These are phyloP conservation scores for Eueides isabella DNA, from an alignment of 1,140 invertebrate species.

Conservation along the genomic window DNA sequence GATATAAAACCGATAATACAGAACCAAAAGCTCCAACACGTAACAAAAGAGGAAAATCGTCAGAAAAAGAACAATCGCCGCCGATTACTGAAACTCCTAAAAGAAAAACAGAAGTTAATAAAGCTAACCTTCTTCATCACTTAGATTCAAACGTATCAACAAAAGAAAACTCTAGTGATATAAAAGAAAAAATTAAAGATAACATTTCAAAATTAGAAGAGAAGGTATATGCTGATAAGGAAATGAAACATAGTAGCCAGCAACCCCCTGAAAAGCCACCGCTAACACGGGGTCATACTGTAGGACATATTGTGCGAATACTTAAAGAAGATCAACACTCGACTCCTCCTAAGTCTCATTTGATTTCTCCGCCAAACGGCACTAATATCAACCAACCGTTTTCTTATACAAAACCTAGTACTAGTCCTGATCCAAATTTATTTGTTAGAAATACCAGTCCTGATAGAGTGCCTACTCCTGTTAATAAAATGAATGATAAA, in stretches of 20 bases:
- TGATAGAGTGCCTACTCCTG: constrained; percentile 70
- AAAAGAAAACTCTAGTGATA: constrained; percentile 61
- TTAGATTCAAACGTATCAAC: constrained; percentile 57
- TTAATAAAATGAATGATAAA: constrained; percentile 75
- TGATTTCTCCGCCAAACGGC: constrained; percentile 84
- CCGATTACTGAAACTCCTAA: constrained; percentile 72
- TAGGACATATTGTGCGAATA: constrained; percentile 85
- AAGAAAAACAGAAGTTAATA: constrained; percentile 70
- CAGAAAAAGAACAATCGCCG: constrained; percentile 66
- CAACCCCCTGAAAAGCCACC: constrained; percentile 85
- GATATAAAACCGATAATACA: constrained; percentile 66
- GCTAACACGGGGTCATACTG: constrained; percentile 85
- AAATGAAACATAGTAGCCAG: constrained; percentile 87
- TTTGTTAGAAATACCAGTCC: constrained; percentile 76
- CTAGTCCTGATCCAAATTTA: constrained; percentile 79
- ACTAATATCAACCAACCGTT: constrained; percentile 90
- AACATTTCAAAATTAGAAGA: constrained; percentile 78
- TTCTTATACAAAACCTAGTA: constrained; percentile 86
- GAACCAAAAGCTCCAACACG: constrained; percentile 70
- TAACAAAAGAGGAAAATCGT: constrained; percentile 67
- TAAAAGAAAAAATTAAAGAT: constrained; percentile 76
- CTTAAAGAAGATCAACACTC: constrained; percentile 85
- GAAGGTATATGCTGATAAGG: constrained; percentile 81
- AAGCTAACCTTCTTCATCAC: constrained; percentile 69
- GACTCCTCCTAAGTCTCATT: constrained; percentile 85